phyloP scores from a whole-genome alignment of 2,888 invertebrate genomes.

The Drymonia ruficornis region DNA sequence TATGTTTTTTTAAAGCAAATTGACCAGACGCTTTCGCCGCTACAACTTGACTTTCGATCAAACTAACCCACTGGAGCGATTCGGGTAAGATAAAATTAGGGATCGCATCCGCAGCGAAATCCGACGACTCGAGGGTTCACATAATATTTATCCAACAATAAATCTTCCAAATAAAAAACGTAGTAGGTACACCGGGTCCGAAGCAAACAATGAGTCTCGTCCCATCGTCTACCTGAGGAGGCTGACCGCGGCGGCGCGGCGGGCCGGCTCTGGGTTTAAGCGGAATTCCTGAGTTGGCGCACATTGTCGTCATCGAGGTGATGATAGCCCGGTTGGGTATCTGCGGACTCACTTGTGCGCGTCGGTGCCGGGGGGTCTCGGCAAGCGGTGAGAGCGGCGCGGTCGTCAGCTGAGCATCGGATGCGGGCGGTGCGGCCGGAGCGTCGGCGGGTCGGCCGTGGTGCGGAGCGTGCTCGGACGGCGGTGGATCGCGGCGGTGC shows the following conservation, averaged over 20 bases:
- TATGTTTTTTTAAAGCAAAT: no score
- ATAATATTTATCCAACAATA: constrained; percentile 6
- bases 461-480: constrained; percentile 32
- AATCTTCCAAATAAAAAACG: background rate
- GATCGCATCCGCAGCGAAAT: background rate
- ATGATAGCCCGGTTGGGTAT: constrained; percentile 2
- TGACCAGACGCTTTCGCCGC: no score
- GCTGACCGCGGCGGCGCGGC: background rate
- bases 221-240: constrained; percentile 21
- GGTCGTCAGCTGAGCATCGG: constrained; percentile 70
- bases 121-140: constrained; percentile 4
- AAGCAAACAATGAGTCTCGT: background rate
- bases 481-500: constrained; percentile 25
- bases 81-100: background rate
- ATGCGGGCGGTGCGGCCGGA: constrained; percentile 39
- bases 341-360: constrained; percentile 59
- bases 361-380: constrained; percentile 28
- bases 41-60: background rate
- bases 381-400: constrained; percentile 43
- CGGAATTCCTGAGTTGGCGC: background rate
- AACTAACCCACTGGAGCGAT: background rate
- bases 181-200: background rate
- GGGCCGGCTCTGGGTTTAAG: background rate
- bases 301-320: constrained; percentile 1
- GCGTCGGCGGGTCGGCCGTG: constrained; percentile 23